These are phyloP conservation scores for Drosophila borealis DNA, from an alignment of 2,888 invertebrate species.

Conservation along the genomic window DNA sequence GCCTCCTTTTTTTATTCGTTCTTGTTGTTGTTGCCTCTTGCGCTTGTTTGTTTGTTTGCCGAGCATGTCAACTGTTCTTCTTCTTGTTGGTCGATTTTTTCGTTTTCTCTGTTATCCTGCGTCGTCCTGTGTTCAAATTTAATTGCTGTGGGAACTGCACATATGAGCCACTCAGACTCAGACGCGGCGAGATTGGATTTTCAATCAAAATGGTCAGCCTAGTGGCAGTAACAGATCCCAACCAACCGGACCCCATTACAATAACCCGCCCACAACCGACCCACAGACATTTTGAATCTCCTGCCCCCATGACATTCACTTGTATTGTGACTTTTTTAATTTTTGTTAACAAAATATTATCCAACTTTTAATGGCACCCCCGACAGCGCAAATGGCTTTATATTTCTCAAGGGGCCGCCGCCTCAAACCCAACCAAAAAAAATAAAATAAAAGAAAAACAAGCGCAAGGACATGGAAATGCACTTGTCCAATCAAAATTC, in stretches of 20 bases:
- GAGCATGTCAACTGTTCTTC: slow-evolving; percentile 68
- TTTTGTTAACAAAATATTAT: slow-evolving; percentile 75
- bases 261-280: neutral
- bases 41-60: slow-evolving; percentile 71
- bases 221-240: slow-evolving; percentile 29
- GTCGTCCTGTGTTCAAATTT: slow-evolving; percentile 80
- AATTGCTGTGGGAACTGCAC: slow-evolving; percentile 85
- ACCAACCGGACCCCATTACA: slow-evolving; percentile 1
- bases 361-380: slow-evolving; percentile 72
- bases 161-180: slow-evolving; percentile 80
- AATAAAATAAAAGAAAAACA: slow-evolving; percentile 5
- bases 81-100: slow-evolving; percentile 10
- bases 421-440: neutral
- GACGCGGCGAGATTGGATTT: slow-evolving; percentile 73
- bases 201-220: slow-evolving; percentile 75
- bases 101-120: slow-evolving; percentile 54
- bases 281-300: neutral
- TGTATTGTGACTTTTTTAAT: slow-evolving; percentile 52
- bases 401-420: slow-evolving; percentile 48
- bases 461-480: slow-evolving; percentile 42
- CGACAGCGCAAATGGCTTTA: slow-evolving; percentile 47
- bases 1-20: slow-evolving; percentile 42
- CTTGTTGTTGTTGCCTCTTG: slow-evolving; percentile 37
- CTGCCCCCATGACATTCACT: neutral
- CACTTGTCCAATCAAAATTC: slow-evolving; percentile 38